Base-by-base conservation (phyloP, 1,140 invertebrate genomes). In the Polyergus mexicanus region DNA sequence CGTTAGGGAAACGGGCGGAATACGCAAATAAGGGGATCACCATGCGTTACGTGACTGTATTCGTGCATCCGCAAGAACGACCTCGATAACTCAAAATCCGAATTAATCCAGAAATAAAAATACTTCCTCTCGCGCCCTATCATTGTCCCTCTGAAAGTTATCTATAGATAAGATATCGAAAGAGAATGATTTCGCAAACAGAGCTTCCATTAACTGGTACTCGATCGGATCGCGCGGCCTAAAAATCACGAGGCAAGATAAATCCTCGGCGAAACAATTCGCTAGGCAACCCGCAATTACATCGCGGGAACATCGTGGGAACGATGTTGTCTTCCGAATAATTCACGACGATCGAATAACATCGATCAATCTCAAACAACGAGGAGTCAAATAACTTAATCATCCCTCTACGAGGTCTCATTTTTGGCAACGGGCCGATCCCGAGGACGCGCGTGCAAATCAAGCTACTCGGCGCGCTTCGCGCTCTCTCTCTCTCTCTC, bases 381-480 rank as follows among this genome's bases (percentile, higher is more conserved):
- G 66, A 54, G 51, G 25, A 72, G 35, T 28, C 86, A 84, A 89
- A 87, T 65, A 69, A 85, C 85, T 90, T 87, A 89, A 90, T 90
- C 88, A 81, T 16, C 68, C 74, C 71, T 87, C 60, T 58, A 58
- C 76, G 84, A 72, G 41, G 25, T 32, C 62, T 22, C 35, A 28
- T 85, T 58, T 51, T 78, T 71, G 51, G 76, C 74, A 80, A 3
- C 54, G 19, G 35, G 62, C 41, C 85, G 56, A n/a, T 78, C 25
- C 38, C 38, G 56, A 44, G 69, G 69, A 81, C 84, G 51, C 69
- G 25, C 32, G 84, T 87, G 84, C 66, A 66, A 89, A 86, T 84
- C 78, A 54, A 71, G 72, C 68, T 81, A 83, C 22, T 89, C 84
- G 88, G 65, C 22, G 58, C 56, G 76, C 77, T 68, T 68, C n/a